Base-by-base conservation (phyloP, 2,113 vertebrate genomes). In the Platichthys stellatus region DNA sequence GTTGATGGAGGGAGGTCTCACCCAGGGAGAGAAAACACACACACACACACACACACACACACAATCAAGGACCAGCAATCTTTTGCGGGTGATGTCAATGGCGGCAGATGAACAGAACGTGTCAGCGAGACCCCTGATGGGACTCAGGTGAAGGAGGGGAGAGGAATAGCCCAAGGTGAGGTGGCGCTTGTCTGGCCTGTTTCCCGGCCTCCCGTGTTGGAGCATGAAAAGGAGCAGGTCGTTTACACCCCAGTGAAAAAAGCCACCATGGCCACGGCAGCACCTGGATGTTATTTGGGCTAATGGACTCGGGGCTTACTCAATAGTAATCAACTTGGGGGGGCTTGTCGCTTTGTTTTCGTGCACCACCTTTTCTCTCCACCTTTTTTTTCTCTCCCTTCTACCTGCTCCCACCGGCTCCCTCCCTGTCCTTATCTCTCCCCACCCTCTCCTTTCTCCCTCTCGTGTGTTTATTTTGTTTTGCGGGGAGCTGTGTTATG, bases 241-340 rank as follows among this genome's bases (percentile, higher is more conserved):
- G 88, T 93, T 93, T 91, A 92, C 90, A 93, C 90, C 92, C 84
- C 63, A 67, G 81, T 91, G 87, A 90, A 89, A 91, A 91, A 91
- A 88, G 91, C 89, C 84, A 84, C 85, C 89, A 87, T 83, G 78
- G 84, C 88, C 84, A 83, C 78, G 80, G 85, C 92, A 90, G 90
- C 94, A 95, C 94, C 93, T 95, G 94, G 92, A 94, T 94, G 92
- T 90, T 93, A 94, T 95, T 95, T 95, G 82, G 88, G 82, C 90
- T 93, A 95, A 94, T 93, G 87, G 92, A 94, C 90, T 92, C 60
- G 54, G 86, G 85, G 87, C 87, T 92, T 87, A 92, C 91, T 93
- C 89, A 90, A 90, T 86, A 91, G 88, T 85, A 88, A 92, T 90
- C 92, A 91, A 91, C 92, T 87, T 90, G 86, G 93, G 90, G 90